These are phyloP conservation scores for Congeria kusceri DNA, from an alignment of 2,888 invertebrate genomes.

Conservation along the genomic window DNA sequence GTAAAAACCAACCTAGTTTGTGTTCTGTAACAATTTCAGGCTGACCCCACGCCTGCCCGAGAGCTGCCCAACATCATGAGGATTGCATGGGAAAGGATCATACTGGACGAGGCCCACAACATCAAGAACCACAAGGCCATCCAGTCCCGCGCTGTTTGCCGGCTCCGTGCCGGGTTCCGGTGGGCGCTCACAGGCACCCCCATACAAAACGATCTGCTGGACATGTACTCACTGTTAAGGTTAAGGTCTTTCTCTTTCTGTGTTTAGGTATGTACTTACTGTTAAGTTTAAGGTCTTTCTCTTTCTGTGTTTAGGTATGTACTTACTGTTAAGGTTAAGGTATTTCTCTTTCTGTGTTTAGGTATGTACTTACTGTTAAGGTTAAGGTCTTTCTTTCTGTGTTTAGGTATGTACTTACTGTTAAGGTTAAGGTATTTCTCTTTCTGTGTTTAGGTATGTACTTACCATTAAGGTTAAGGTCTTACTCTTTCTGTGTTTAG, in stretches of 20 bases:
- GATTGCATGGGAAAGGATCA: slow-evolving; percentile 93
- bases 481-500: too few relatives aligned
- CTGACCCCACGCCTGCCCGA: slow-evolving; percentile 3
- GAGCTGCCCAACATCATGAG: slow-evolving; percentile 86
- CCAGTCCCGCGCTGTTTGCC: slow-evolving; percentile 90
- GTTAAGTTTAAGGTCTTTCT: slow-evolving; percentile 41
- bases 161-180: slow-evolving; percentile 88
- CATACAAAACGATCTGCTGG: slow-evolving; percentile 96
- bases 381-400: too few relatives aligned
- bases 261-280: neutral
- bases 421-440: too few relatives aligned
- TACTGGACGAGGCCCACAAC: slow-evolving; percentile 97
- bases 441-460: too few relatives aligned
- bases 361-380: neutral
- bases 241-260: slow-evolving; percentile 40
- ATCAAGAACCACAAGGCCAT: slow-evolving; percentile 95
- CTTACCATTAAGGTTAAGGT: too few relatives aligned
- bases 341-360: too few relatives aligned
- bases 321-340: slow-evolving; percentile 1
- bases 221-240: slow-evolving; percentile 86
- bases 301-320: neutral
- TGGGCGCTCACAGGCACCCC: slow-evolving; percentile 98
- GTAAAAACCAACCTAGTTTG: too few relatives aligned
- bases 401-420: neutral
- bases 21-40: too few relatives aligned